A percentile compares a stretch with the other conserved stretches of the same genome.
Evolutionary conservation across 2,888 invertebrate species (phyloP).

Genomic region (Didymodactylos carnosus): DNA sequence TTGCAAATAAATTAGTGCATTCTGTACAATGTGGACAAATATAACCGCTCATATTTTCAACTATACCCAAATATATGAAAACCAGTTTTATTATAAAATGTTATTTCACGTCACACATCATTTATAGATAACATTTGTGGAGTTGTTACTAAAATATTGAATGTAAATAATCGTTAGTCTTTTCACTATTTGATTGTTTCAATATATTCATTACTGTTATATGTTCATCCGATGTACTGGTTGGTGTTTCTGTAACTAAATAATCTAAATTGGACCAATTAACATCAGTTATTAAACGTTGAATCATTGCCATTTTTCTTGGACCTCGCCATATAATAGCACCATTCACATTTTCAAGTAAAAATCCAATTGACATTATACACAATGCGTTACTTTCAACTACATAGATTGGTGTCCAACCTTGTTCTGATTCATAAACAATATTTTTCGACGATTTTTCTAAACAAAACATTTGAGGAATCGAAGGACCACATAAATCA

Average conservation of each 20-base stretch:
- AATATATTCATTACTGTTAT: constrained; percentile 80
- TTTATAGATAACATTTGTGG: constrained; percentile 60
- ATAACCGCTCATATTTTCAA: constrained; percentile 80
- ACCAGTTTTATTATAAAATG: constrained; percentile 64
- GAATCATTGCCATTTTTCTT: constrained; percentile 84
- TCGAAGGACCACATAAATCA: constrained; percentile 81
- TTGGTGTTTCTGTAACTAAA: constrained; percentile 87
- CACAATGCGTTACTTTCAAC: constrained; percentile 23
- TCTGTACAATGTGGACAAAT: constrained; percentile 71
- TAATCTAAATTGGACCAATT: constrained; percentile 44
- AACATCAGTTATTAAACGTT: constrained; percentile 12
- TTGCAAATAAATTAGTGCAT: constrained; percentile 81
- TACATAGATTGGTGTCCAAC: constrained; percentile 80
- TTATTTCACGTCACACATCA: constrained; percentile 73
- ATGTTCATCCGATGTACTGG: constrained; percentile 84
- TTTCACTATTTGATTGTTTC: not conserved
- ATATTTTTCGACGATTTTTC: constrained; percentile 87
- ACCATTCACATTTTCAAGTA: constrained; percentile 55
- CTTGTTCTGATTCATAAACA: constrained; percentile 67
- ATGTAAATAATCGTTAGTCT: constrained; percentile 18
- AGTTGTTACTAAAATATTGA: constrained; percentile 55
- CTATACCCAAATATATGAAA: constrained; percentile 61
- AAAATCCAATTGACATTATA: constrained; percentile 73
- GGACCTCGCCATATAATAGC: constrained; percentile 98
- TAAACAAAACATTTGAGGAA: constrained; percentile 67